These are phyloP conservation scores for Pseudolaguvia tuberculata DNA, from an alignment of 2,113 vertebrate genomes.

Conservation along the genomic window DNA sequence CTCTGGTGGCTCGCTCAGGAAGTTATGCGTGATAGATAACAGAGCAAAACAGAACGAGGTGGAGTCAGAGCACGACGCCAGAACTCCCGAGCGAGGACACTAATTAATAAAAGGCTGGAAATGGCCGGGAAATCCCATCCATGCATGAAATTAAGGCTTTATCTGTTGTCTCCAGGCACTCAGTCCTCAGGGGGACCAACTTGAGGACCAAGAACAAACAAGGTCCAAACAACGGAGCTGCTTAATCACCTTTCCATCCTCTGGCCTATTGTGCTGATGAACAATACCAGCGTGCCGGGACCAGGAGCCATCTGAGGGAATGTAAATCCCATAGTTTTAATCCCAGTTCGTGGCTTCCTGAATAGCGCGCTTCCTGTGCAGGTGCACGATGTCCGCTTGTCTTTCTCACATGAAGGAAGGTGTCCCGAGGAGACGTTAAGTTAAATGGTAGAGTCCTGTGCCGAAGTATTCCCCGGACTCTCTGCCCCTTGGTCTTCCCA, in stretches of 20 bases:
- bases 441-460: conserved; percentile 76
- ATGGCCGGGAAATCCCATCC: conserved; percentile 76
- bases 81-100: conserved; percentile 29
- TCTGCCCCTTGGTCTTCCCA: conserved; percentile 78
- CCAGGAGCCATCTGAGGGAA: not conserved
- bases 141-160: conserved; percentile 78
- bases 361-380: conserved; percentile 4
- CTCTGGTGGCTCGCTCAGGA: conserved; percentile 56
- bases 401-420: conserved; percentile 70
- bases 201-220: conserved; percentile 54
- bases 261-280: conserved; percentile 8
- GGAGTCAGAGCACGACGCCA: not conserved
- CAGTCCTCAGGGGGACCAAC: conserved; percentile 40
- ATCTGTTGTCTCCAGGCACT: conserved; percentile 82
- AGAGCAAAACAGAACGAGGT: conserved; percentile 32
- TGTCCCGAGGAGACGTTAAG: conserved; percentile 65
- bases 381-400: not conserved
- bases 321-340: conserved; percentile 1
- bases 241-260: conserved; percentile 37
- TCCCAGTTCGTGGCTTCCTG: conserved; percentile 6
- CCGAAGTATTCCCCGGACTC: conserved; percentile 62
- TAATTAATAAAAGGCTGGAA: conserved; percentile 81
- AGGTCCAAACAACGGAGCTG: not conserved
- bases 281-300: not conserved
- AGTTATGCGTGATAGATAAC: conserved; percentile 54